Conservation (phyloP, 2,888 invertebrate species). For the Schizotus pectinicornis region DNA sequence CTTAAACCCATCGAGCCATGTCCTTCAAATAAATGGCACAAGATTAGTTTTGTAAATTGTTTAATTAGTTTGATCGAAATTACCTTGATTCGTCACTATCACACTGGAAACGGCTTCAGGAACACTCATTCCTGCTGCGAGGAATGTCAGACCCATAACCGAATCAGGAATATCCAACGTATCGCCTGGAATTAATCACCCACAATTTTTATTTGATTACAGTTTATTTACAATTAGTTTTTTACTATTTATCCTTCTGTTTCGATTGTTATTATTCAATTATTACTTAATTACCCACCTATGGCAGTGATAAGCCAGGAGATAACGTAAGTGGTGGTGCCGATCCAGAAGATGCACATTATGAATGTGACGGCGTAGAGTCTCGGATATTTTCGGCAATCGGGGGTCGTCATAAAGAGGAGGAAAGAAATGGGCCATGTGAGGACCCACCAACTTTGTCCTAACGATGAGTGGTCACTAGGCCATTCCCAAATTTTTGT, state of each 20-base stretch:
- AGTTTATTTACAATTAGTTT: background rate
- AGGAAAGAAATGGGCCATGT: conserved; percentile 78
- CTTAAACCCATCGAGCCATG: conserved; percentile 91
- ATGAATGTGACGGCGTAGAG: conserved; percentile 74
- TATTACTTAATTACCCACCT: conserved; percentile 61
- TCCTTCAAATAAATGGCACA: background rate
- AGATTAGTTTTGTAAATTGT: no score
- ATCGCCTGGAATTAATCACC: conserved; percentile 69
- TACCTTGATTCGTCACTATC: conserved; percentile 89
- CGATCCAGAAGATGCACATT: conserved; percentile 85
- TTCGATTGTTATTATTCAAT: background rate
- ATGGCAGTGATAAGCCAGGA: conserved; percentile 85
- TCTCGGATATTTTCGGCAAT: conserved; percentile 68
- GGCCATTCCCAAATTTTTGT: conserved; percentile 67
- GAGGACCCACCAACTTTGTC: conserved; percentile 65
- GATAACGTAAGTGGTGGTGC: conserved; percentile 78
- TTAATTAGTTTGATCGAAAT: background rate
- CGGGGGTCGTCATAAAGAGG: conserved; percentile 78
- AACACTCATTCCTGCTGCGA: conserved; percentile 92
- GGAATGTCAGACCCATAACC: conserved; percentile 93
- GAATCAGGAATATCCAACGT: conserved; percentile 91
- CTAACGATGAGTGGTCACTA: conserved; percentile 55
- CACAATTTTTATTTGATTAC: conserved; percentile 9
- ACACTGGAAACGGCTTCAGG: conserved; percentile 95
- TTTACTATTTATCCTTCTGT: no score